Evolutionary conservation across 2,888 invertebrate species (phyloP).

Genomic region (Metallyticus violacea): DNA sequence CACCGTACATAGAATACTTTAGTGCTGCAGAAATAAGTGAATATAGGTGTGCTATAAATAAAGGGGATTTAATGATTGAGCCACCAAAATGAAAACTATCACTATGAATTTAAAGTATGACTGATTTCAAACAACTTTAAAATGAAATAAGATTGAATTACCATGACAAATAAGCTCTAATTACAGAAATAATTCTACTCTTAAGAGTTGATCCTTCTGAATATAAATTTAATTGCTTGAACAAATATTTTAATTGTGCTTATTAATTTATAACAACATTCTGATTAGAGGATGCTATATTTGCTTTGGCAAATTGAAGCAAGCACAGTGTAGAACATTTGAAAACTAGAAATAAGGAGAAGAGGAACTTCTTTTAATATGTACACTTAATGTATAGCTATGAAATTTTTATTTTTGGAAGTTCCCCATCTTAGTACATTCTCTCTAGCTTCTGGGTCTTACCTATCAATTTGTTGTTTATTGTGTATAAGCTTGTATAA

Average conservation of each 20-base stretch:
- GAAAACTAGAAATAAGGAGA: not conserved
- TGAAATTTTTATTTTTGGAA: not conserved
- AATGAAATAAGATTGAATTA: not conserved
- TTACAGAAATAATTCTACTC: not conserved
- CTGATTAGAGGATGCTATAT: not conserved
- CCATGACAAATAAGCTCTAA: not conserved
- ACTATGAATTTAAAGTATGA: too few relatives aligned
- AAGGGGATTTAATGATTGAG: too few relatives aligned
- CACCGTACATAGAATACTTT: too few relatives aligned
- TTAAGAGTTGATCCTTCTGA: conserved; percentile 21
- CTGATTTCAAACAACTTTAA: too few relatives aligned
- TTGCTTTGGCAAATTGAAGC: not conserved
- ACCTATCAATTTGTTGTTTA: not conserved
- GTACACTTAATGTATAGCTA: not conserved
- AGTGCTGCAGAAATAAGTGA: too few relatives aligned
- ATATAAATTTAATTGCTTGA: conserved; percentile 5
- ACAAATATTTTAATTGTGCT: not conserved
- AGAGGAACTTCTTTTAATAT: too few relatives aligned
- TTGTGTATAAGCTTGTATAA: not conserved
- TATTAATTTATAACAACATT: not conserved
- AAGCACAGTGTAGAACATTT: not conserved
- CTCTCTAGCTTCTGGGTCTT: not conserved
- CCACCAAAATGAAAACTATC: too few relatives aligned
- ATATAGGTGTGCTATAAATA: too few relatives aligned
- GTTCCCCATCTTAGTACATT: not conserved